Evolutionary conservation across 2,888 invertebrate genomes (phyloP).

Genomic region (Acanthosepion esculentum): DNA sequence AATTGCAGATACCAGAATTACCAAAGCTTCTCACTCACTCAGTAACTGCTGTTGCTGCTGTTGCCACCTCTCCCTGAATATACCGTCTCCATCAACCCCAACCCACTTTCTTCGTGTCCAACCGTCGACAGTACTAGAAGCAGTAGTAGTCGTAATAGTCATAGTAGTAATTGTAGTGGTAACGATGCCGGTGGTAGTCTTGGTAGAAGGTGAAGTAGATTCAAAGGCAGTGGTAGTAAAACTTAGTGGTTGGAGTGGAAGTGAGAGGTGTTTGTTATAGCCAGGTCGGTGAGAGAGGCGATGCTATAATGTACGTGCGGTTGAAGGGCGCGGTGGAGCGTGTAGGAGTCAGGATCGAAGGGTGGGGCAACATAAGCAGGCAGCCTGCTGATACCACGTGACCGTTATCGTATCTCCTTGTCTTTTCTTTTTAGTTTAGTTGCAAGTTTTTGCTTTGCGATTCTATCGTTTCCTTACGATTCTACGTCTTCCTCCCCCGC

Average conservation of each 20-base stretch:
- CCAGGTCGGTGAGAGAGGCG: not conserved
- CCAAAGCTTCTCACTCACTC: not conserved
- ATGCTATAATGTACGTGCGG: not conserved
- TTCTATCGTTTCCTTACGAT: not conserved
- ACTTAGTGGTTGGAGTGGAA: not conserved
- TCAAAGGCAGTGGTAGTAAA: not conserved
- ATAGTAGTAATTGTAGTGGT: not conserved
- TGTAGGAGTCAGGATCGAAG: not conserved
- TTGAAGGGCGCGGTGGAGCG: slow-evolving; percentile 18
- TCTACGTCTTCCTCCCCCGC: not conserved
- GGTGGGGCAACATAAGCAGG: not conserved
- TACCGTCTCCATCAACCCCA: not conserved
- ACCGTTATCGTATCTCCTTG: not conserved
- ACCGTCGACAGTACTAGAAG: not conserved
- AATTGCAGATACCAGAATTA: not conserved
- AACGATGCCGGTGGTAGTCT: not conserved
- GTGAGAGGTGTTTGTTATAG: not conserved
- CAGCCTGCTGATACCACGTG: not conserved
- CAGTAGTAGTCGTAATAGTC: not conserved
- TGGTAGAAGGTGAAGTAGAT: not conserved
- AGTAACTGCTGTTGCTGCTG: not conserved
- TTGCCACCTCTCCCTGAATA: not conserved
- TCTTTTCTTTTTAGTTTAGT: not conserved
- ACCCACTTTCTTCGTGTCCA: not conserved
- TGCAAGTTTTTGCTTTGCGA: not conserved